Base-by-base conservation (phyloP, 2,113 vertebrate species). In the Vulpes vulpes region DNA sequence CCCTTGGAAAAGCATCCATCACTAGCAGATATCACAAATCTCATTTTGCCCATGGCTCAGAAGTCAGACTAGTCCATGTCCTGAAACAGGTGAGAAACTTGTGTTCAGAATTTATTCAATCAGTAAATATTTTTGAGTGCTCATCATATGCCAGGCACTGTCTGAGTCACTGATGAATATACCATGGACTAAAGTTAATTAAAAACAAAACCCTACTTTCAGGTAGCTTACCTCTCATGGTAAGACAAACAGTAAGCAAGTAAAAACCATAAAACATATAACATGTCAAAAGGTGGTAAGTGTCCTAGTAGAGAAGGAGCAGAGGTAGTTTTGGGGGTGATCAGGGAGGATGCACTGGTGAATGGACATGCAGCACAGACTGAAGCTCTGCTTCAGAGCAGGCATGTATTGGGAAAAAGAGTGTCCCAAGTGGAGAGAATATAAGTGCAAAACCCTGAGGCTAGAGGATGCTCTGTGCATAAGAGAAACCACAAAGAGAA, bases 31-130 rank as follows among this genome's bases (percentile, higher is more conserved):
- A 79, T 86, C 32, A 49, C 3, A 49, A 91, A 96, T 84, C 43
- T 91, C 67, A 94, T 16, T 49, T 89, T 78, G 27, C 78, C 17
- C 55, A 0, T 53, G 62, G 30, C 74, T 96, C 94, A 59, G 62
- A 74, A 49, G 16, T 96, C 62, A 80, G 67, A 17, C 20, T 78
- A 86, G 25, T 23, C 30, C n/a, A 11, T 51, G 16, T 65, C 38
- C 23, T 69, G 35, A 95, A 96, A 78, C 32, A 69, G 20, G 23
- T n/a, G 20, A 86, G 67, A 95, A 64, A 60, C 16, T 86, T 91
- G 84, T 62, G 17, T 20, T 81, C 17, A 88, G 38, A 20, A 79
- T 43, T 65, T 78, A 43, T 87, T 73, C 38, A 91, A 30, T 62
- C 23, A 57, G 38, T 43, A 96, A 95, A 35, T 67, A 49, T 53